phyloP scores from a whole-genome alignment of 2,888 invertebrate species.

The Lysandra bellargus region DNA sequence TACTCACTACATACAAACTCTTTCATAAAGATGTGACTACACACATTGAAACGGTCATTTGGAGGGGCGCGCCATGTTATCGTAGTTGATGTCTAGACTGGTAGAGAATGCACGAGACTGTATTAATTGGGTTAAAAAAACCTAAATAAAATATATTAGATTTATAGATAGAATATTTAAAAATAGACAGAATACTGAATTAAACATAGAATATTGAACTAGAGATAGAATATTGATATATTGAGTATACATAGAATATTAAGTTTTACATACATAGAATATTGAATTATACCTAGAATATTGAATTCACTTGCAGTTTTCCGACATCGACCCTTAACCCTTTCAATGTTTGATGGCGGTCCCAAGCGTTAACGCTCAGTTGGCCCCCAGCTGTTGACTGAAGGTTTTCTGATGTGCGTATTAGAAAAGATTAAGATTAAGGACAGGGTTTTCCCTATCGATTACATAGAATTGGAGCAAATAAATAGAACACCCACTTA shows the following conservation, averaged over 20 bases:
- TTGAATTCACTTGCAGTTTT: conserved; percentile 11
- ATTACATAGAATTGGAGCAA: not conserved
- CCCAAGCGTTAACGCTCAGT: not conserved
- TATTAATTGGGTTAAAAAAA: too few relatives aligned
- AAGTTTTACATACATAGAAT: not conserved
- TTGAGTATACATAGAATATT: not conserved
- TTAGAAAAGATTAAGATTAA: conserved; percentile 12
- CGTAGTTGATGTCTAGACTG: too few relatives aligned
- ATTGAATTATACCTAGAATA: not conserved
- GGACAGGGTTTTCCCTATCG: not conserved
- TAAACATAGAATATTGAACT: too few relatives aligned
- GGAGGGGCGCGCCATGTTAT: too few relatives aligned
- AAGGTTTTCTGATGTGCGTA: not conserved
- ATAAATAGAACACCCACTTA: not conserved
- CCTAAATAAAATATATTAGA: too few relatives aligned
- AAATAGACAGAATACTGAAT: too few relatives aligned
- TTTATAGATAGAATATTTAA: too few relatives aligned
- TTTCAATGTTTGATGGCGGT: conserved; percentile 16
- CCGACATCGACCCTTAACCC: not conserved
- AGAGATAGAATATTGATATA: not conserved
- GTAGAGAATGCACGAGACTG: too few relatives aligned
- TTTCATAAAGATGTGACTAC: too few relatives aligned
- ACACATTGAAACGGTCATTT: too few relatives aligned
- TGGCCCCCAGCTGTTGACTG: conserved; percentile 2
- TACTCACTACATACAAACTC: too few relatives aligned